Evolutionary conservation across 2,113 vertebrate species (phyloP).

Genomic region (Lucifuga dentata): DNA sequence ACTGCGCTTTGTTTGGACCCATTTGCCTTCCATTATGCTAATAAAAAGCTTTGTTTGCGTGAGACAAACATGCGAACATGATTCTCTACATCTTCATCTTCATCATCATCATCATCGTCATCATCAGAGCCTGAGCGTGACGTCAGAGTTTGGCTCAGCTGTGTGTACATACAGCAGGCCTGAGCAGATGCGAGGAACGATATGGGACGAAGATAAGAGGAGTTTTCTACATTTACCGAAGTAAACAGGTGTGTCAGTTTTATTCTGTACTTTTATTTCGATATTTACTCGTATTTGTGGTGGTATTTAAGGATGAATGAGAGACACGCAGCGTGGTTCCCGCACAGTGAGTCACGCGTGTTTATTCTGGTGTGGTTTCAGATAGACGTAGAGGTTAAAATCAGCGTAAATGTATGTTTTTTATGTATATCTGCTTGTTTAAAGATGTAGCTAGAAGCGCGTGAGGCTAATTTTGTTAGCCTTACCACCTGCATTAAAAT

Average conservation of each 20-base stretch:
- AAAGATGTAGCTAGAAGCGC: too few species aligned
- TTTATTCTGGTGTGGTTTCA: slow-evolving; percentile 14
- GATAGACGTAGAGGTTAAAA: too few species aligned
- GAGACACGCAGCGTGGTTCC: slow-evolving; percentile 6
- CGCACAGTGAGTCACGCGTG: slow-evolving; percentile 20
- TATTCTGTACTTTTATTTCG: not conserved
- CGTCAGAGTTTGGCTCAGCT: slow-evolving; percentile 42
- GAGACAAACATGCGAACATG: slow-evolving; percentile 13
- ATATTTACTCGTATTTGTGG: not conserved
- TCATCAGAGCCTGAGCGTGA: too few species aligned
- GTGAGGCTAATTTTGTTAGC: too few species aligned
- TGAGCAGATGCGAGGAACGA: not conserved
- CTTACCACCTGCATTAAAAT: too few species aligned
- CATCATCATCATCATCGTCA: too few species aligned
- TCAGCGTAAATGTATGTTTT: too few species aligned
- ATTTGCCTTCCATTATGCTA: not conserved
- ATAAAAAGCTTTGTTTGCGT: not conserved
- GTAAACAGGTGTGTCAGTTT: slow-evolving; percentile 32
- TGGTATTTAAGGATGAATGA: not conserved
- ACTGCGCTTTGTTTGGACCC: not conserved
- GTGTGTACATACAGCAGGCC: slow-evolving; percentile 38
- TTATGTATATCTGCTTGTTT: too few species aligned
- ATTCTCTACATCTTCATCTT: not conserved
- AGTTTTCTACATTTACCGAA: not conserved
- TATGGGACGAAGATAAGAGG: slow-evolving; percentile 5